Evolutionary conservation across 1,140 invertebrate genomes (phyloP).

Genomic region (Hycleus phaleratus): DNA sequence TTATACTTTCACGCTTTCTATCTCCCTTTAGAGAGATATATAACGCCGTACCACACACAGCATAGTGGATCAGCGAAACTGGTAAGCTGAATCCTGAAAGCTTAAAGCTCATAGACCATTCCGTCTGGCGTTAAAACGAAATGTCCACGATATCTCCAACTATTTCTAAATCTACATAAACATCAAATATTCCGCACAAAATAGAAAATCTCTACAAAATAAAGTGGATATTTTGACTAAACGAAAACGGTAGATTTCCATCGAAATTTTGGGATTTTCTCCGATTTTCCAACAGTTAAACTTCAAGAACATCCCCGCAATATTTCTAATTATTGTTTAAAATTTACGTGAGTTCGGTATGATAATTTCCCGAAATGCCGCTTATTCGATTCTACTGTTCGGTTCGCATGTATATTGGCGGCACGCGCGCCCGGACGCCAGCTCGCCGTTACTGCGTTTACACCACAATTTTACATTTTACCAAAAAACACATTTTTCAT

Average conservation of each 20-base stretch:
- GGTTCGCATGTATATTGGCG: constrained; percentile 21
- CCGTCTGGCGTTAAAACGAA: too few species aligned
- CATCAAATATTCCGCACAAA: too few species aligned
- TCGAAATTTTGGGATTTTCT: too few species aligned
- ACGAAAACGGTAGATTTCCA: too few species aligned
- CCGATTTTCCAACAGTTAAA: too few species aligned
- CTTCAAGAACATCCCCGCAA: too few species aligned
- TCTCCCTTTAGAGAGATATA: constrained; percentile 15
- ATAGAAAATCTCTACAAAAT: too few species aligned
- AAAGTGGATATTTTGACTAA: too few species aligned
- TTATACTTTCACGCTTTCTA: constrained; percentile 21
- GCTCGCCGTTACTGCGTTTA: constrained; percentile 13
- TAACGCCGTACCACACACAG: constrained; percentile 3
- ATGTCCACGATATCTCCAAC: background rate
- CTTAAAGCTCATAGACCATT: background rate
- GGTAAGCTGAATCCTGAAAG: background rate
- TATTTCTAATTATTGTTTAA: background rate
- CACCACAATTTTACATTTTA: too few species aligned
- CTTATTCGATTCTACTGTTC: constrained; percentile 10
- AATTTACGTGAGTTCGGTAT: too few species aligned
- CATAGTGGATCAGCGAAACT: constrained; percentile 4
- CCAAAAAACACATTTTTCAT: too few species aligned
- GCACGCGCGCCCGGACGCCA: constrained; percentile 32
- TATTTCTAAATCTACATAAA: background rate
- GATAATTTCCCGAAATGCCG: background rate